Evolutionary conservation across 2,113 vertebrate species (phyloP).

Genomic region (Laterallus jamaicensis): DNA sequence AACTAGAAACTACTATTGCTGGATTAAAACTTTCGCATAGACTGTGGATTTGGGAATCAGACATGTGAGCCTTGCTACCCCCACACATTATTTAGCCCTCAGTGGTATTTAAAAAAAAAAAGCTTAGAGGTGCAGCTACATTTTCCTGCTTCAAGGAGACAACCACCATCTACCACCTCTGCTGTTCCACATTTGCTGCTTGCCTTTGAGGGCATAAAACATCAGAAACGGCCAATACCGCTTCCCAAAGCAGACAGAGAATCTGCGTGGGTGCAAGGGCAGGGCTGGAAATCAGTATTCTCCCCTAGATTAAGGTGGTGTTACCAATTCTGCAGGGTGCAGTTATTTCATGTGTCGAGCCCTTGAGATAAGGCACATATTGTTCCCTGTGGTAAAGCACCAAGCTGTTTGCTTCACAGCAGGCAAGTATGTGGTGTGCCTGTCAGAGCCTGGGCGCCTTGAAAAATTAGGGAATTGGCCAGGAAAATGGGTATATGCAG

Average conservation of each 20-base stretch:
- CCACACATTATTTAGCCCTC: background rate
- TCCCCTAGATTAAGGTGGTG: background rate
- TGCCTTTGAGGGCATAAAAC: background rate
- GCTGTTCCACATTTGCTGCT: background rate
- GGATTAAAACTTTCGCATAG: background rate
- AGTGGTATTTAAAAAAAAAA: background rate
- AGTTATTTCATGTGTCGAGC: background rate
- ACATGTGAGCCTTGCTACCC: rapidly evolving
- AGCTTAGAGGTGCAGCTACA: background rate
- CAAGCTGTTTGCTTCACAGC: background rate
- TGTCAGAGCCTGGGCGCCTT: background rate
- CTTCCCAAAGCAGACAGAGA: background rate
- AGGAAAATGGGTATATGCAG: background rate
- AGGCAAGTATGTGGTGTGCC: background rate
- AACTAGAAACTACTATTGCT: background rate
- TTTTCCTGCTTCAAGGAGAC: background rate
- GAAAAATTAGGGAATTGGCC: background rate
- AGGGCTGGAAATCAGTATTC: background rate
- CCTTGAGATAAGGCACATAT: rapidly evolving
- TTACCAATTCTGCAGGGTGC: background rate
- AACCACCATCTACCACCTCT: background rate
- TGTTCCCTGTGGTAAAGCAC: background rate
- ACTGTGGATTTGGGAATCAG: background rate
- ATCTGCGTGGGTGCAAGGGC: background rate
- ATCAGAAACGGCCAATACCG: background rate